Evolutionary conservation across 2,888 invertebrate species (phyloP), one percentile per base, ranked within the genome.

Genomic region (Tinea semifulvella): DNA sequence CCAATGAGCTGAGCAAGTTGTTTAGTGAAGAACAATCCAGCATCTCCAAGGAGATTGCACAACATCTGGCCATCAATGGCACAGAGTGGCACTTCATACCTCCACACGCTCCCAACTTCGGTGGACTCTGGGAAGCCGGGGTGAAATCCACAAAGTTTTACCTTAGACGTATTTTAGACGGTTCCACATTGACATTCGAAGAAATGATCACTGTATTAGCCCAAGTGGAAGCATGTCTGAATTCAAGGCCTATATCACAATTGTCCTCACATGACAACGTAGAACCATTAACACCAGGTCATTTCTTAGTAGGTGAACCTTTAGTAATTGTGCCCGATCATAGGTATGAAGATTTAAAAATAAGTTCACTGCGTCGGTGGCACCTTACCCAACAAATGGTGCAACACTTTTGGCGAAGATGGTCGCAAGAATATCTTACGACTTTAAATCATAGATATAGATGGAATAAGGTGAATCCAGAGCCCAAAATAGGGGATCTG

Each of bases 41-140:
- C 18, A 16, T 22, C 11, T 18, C 20, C 22, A 28, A 14, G 6
- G 27, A 49, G 10, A 26, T 49, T 4, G 47, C 42, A 7, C 26
- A 47, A 3, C 13, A 36, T 1, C 35, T 50, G 2, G 38, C 49
- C 1, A 18, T 2, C 1, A 44, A 48, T n/a, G 46, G 53, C 14
- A 55, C 51, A 8, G 43, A 47, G 11, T 57, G 55, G 53, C 56
- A 53, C 28, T 56, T 50, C 20, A 54, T 50, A 5, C 53, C 56
- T 1, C 42, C 55, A 1, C 45, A 26, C 19, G 27, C 46, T 40
- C 49, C 55, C 2, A 50, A 52, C 17, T 51, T 51, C 38, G 55
- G 52, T 16, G 55, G 54, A 2, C 42, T 55, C 3, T 55, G 53
- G 52, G 54, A 55, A 31, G 50, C 52, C 1, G 51, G 49, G 8